Evolutionary conservation across 2,888 invertebrate species (phyloP), one percentile per base, ranked within the genome.

Genomic region (Celastrina argiolus): DNA sequence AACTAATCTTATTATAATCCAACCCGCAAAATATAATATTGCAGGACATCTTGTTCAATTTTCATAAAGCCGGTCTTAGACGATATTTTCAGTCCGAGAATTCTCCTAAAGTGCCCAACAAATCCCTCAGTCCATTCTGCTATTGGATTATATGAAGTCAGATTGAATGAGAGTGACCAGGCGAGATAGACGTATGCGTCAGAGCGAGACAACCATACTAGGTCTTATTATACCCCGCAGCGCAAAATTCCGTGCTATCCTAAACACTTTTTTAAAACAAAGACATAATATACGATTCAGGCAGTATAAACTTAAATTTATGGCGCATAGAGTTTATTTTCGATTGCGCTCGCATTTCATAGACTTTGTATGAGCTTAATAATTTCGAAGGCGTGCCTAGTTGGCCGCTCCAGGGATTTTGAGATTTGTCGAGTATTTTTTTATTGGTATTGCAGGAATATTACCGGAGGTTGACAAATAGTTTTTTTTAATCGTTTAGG

Each of bases 341-440:
- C 2, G 18, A 18, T 18, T 70, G 34, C 6, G 1, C 2, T 10
- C 12, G 5, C 26, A 51, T 51, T 31, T 58, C 58, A 58, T 75
- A 70, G 73, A 73, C 73, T 74, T 76, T 73, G 73, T 82, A 84
- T 84, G 84, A 82, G 86, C 82, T 88, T 88, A 88, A 83, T 84
- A 82, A 88, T 88, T 88, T 88, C 78, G 81, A 84, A 87, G 84
- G 85, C 90, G 89, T 91, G 89, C 87, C 82, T 85, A 84, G 87
- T 87, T 89, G 87, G 80, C 78, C 76, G 85, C 81, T 78, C 78
- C 74, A 70, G 78, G 88, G 89, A 88, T 90, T 88, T 85, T 75
- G 79, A 82, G 86, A 87, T 87, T 88, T 84, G 84, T 82, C 77
- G 80, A 71, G 75, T 81, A 81, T 83, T 88, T 89, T 88, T 88